Evolutionary conservation across 2,888 invertebrate species (phyloP).

Genomic region (Uropetala carovei): DNA sequence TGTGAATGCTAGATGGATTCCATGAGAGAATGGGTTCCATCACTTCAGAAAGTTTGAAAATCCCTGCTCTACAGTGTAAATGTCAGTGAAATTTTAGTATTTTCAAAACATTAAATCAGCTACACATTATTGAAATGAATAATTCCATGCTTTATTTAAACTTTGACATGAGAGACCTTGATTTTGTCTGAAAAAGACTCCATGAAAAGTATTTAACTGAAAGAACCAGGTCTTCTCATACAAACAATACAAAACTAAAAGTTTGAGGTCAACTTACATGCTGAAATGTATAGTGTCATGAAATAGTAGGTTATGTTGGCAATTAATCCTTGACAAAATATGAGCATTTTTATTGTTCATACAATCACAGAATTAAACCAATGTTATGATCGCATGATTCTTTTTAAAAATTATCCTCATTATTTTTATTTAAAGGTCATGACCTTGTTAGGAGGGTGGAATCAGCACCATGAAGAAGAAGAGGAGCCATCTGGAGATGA

Average conservation of each 20-base stretch:
- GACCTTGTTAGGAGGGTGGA: slow-evolving; percentile 74
- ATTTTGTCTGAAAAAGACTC: background rate
- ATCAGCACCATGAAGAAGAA: slow-evolving; percentile 78
- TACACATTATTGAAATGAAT: too few relatives aligned
- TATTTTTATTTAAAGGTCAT: slow-evolving; percentile 73
- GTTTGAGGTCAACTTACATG: too few relatives aligned
- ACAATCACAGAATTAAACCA: background rate
- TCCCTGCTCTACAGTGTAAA: too few relatives aligned
- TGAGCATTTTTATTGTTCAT: background rate
- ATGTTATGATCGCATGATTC: background rate
- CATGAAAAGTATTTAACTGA: background rate
- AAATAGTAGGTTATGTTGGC: background rate
- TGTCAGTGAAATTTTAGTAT: too few relatives aligned
- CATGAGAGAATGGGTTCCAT: too few relatives aligned
- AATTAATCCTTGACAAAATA: too few relatives aligned
- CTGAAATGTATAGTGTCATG: background rate
- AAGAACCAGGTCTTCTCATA: background rate
- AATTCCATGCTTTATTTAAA: too few relatives aligned
- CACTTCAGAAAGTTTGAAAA: too few relatives aligned
- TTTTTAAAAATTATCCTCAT: background rate
- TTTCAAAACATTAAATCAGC: too few relatives aligned
- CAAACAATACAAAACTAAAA: background rate
- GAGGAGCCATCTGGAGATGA: slow-evolving; percentile 82
- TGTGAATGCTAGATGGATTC: too few relatives aligned
- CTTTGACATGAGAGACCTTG: background rate